These are phyloP conservation scores for Diorhabda sublineata DNA, from an alignment of 1,140 invertebrate genomes.

Conservation along the genomic window DNA sequence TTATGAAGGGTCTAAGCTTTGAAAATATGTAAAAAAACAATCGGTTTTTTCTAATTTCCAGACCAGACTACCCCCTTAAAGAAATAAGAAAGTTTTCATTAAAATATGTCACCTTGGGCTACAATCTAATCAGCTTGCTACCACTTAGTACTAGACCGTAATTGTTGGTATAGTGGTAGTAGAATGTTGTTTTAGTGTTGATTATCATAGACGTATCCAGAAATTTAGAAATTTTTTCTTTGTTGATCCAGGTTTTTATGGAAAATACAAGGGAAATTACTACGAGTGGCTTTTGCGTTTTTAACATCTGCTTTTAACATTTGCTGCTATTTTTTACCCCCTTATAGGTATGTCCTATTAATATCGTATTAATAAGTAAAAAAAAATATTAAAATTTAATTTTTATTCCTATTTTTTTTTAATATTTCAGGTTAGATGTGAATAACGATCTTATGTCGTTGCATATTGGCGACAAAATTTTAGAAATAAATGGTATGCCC, in stretches of 20 bases:
- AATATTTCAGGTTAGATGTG: constrained; percentile 66
- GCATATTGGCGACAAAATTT: constrained; percentile 84
- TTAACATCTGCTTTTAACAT: constrained; percentile 61
- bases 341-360: constrained; percentile 28
- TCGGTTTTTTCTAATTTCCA: too few species aligned
- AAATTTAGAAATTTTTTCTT: background rate
- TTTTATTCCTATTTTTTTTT: constrained; percentile 30
- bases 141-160: too few species aligned
- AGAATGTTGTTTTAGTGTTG: too few species aligned
- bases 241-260: constrained; percentile 37
- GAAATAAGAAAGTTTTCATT: too few species aligned
- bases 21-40: too few species aligned
- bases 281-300: constrained; percentile 60
- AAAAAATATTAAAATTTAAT: background rate
- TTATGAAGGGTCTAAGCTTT: too few species aligned
- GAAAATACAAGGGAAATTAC: constrained; percentile 52
- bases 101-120: too few species aligned
- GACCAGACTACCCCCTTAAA: too few species aligned
- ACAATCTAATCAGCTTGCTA: too few species aligned
- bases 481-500: constrained; percentile 88
- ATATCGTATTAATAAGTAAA: background rate
- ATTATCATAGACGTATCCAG: too few species aligned
- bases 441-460: constrained; percentile 76
- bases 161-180: too few species aligned
- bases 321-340: constrained; percentile 50